phyloP scores from a whole-genome alignment of 2,888 invertebrate genomes.

The Drosophila peninsularis region DNA sequence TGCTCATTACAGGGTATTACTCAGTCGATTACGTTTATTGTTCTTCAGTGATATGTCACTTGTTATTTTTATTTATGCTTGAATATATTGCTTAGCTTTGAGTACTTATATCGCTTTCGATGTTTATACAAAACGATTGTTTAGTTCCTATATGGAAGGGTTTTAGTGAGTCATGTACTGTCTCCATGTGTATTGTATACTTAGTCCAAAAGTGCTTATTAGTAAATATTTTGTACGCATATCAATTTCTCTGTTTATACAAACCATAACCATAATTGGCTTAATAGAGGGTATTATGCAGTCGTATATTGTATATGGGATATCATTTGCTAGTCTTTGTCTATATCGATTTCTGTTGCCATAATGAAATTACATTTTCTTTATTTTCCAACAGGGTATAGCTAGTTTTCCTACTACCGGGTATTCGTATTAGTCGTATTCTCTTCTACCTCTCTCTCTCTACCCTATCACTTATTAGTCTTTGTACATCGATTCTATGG shows the following conservation, averaged over 20 bases:
- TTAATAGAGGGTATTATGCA: background rate
- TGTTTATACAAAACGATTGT: constrained; percentile 1
- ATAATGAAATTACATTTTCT: background rate
- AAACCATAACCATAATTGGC: background rate
- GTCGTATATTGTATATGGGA: background rate
- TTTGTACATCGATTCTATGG: background rate
- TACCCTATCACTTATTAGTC: no score
- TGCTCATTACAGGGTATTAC: background rate
- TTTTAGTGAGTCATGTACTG: background rate
- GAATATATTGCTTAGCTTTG: constrained; percentile 2
- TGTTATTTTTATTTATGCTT: background rate
- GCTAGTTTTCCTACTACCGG: background rate
- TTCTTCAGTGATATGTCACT: background rate
- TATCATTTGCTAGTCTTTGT: background rate
- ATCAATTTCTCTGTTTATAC: background rate
- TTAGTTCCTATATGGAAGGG: background rate
- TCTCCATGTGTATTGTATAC: background rate
- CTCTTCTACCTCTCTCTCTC: background rate
- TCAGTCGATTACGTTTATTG: background rate
- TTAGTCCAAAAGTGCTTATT: background rate
- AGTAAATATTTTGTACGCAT: background rate
- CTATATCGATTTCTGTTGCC: background rate
- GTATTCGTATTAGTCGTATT: background rate
- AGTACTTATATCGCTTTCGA: background rate
- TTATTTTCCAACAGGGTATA: background rate